phyloP scores from a whole-genome alignment of 2,888 invertebrate species.

The Nasonovia ribisnigri region DNA sequence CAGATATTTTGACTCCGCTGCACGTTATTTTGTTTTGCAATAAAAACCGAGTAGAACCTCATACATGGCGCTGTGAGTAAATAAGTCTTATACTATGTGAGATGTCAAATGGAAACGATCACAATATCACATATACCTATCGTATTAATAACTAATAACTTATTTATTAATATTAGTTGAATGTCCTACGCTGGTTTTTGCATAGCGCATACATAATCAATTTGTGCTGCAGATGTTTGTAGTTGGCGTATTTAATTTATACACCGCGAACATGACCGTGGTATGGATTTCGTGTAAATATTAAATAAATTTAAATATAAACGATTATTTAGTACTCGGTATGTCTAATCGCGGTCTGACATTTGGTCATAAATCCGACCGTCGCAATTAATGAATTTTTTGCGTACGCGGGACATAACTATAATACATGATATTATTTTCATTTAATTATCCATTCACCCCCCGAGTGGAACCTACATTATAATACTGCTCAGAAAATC shows the following conservation, averaged over 20 bases:
- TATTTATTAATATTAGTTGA: background rate
- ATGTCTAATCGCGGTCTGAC: background rate
- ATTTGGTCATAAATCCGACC: background rate
- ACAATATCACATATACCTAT: background rate
- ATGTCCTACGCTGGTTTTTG: background rate
- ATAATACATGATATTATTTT: background rate
- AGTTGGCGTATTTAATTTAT: background rate
- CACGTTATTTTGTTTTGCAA: background rate
- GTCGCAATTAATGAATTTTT: conserved; percentile 19
- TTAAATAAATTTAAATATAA: background rate
- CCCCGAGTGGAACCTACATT: background rate
- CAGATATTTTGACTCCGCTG: background rate
- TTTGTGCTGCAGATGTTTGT: background rate
- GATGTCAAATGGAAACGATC: background rate
- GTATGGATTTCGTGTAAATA: background rate
- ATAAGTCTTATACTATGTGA: background rate
- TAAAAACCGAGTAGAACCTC: background rate
- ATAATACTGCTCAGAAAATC: conserved; percentile 14
- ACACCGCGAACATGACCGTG: background rate
- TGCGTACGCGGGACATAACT: background rate
- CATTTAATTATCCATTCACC: background rate
- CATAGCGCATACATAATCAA: background rate
- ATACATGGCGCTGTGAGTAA: background rate
- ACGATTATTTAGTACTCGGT: background rate
- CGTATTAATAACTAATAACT: background rate